Base-by-base conservation (phyloP, 2,888 invertebrate species). In the Chrysomela aeneicollis region DNA sequence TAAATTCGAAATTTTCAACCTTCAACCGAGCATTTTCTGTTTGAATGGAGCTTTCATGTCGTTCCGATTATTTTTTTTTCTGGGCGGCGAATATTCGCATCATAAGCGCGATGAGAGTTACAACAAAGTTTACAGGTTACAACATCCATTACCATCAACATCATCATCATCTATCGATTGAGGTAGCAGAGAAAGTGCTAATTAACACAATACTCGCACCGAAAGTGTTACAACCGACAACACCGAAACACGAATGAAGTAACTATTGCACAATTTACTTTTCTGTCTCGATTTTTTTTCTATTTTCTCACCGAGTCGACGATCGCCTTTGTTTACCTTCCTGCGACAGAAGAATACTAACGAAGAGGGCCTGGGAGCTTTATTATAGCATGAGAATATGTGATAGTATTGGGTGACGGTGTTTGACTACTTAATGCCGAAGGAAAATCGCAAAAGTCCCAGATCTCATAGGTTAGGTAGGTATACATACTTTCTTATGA, bases 231-330 rank as follows among this genome's bases (percentile, higher is more conserved):
- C 74, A 76, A 74, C 76, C 71, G 73, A 75, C 77, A 77, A 78
- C 76, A 74, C 66, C 73, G 66, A 71, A 74, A 73, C 74, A 72
- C 70, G 69, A 74, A 77, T 79, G 78, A 77, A 77, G 78, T 79
- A 79, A 79, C 71, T 70, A 70, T 78, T 78, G 77, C 76, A 74
- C 77, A 79, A 79, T 75, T 61, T 69, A 66, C 71, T 63, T 69
- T 71, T 71, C 71, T 66, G 67, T 60, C 64, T 64, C 50, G 47
- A 46, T 49, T 59, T 65, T 63, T 63, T 64, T 65, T 59, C 35
- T 26, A 64, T 51, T 61, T 50, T 67, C 67, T 63, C 67, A 67
- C 61, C 63, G 61, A 61, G 54, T 26, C n/a, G n/a, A 26, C 26
- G 26, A 26, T 26, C 55, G 59, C 61, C 57, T 63, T 64, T 58